Percentiles rank a stretch among this genome's conserved stretches.
Evolutionary conservation across 1,140 invertebrate genomes (phyloP).

Genomic region (Anastrepha ludens): DNA sequence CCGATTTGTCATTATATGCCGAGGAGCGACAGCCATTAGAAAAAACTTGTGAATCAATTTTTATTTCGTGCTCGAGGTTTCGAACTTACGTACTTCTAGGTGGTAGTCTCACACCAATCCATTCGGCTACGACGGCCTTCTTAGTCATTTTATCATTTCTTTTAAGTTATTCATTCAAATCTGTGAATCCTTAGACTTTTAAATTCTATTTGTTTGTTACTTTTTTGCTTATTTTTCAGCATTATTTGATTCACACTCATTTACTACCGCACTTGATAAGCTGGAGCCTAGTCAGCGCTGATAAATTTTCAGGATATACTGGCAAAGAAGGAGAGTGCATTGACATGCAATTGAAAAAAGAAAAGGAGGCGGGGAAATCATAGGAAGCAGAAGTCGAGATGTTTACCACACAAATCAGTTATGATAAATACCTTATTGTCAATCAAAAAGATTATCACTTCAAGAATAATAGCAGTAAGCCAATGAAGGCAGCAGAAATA

Average conservation of each 20-base stretch:
- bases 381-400: rapidly evolving
- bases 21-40: no score
- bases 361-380: background rate
- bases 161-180: no score
- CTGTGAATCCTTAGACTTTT: background rate
- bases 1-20: no score
- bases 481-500: background rate
- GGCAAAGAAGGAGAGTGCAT: background rate
- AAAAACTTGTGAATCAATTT: no score
- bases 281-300: background rate
- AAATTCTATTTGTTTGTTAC: background rate
- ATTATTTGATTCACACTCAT: background rate
- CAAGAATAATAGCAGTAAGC: background rate
- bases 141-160: no score
- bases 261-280: background rate
- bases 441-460: conserved; percentile 30
- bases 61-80: no score
- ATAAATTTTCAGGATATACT: conserved; percentile 1
- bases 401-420: conserved; percentile 25
- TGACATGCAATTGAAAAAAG: background rate
- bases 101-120: no score
- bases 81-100: no score
- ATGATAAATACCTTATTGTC: conserved; percentile 32
- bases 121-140: no score
- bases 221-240: background rate